phyloP scores from a whole-genome alignment of 2,113 vertebrate genomes.

The Vidua macroura region DNA sequence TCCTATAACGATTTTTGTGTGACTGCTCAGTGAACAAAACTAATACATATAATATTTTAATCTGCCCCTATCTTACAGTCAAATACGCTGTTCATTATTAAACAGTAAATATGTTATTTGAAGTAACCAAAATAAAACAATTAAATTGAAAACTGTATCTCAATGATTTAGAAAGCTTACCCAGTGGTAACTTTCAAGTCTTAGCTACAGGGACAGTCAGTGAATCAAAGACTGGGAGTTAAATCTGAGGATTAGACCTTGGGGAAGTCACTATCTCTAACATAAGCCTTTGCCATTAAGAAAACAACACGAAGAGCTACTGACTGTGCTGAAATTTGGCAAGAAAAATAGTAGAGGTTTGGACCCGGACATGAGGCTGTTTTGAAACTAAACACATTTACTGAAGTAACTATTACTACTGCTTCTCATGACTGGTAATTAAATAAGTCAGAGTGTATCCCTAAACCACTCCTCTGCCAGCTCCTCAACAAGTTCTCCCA shows the following conservation, averaged over 20 bases:
- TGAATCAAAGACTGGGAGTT: neutral
- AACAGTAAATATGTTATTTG: neutral
- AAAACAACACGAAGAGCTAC: neutral
- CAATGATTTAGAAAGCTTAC: neutral
- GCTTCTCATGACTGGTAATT: neutral
- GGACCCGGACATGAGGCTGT: fast-evolving
- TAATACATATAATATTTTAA: neutral
- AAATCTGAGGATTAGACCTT: neutral
- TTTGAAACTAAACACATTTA: neutral
- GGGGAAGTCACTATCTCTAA: neutral
- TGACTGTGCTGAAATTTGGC: neutral
- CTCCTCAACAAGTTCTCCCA: neutral
- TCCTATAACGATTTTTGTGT: neutral
- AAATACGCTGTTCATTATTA: neutral
- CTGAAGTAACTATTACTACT: neutral
- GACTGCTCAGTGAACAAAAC: neutral
- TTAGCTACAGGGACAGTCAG: neutral
- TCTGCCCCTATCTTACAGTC: neutral
- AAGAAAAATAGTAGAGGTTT: neutral
- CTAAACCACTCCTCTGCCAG: neutral
- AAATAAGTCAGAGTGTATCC: neutral
- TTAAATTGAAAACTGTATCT: neutral
- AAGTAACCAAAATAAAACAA: neutral
- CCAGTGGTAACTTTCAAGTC: neutral
- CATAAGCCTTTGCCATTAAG: neutral